Evolutionary conservation across 2,113 vertebrate species (phyloP).

Genomic region (Microcebus lehilahytsara): DNA sequence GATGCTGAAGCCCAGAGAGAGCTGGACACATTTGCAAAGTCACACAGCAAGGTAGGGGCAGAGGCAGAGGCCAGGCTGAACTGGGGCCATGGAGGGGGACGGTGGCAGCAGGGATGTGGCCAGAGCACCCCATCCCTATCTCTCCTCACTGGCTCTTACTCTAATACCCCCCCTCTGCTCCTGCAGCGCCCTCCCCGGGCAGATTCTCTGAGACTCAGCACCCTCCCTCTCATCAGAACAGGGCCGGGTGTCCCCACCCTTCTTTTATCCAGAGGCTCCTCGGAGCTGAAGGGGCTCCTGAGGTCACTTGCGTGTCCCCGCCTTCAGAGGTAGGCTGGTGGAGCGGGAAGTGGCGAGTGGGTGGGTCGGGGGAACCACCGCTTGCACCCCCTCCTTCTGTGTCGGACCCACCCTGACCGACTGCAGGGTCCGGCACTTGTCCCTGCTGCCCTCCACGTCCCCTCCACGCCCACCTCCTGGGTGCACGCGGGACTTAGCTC

Average conservation of each 20-base stretch:
- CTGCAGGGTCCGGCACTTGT: neutral
- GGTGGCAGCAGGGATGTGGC: neutral
- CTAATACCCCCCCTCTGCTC: neutral
- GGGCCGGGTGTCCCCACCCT: too few relatives aligned
- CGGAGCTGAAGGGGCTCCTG: neutral
- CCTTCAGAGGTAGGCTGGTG: neutral
- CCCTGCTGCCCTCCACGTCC: neutral
- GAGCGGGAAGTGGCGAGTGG: neutral
- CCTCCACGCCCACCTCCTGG: neutral
- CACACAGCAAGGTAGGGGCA: neutral
- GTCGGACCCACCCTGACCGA: rapidly evolving
- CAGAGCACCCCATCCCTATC: rapidly evolving
- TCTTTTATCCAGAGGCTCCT: neutral
- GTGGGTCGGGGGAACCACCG: neutral
- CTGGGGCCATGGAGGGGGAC: neutral
- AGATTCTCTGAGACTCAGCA: neutral
- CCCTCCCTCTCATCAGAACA: neutral
- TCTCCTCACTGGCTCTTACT: neutral
- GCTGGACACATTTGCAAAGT: neutral
- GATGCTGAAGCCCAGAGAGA: neutral
- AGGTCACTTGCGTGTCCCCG: neutral
- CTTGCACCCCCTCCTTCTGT: neutral
- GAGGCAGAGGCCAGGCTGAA: neutral
- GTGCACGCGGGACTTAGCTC: neutral
- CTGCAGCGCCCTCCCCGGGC: neutral